Percentiles rank a stretch among this genome's conserved stretches.
phyloP scores from a whole-genome alignment of 2,888 invertebrate genomes.

The Caenorhabditis angaria region DNA sequence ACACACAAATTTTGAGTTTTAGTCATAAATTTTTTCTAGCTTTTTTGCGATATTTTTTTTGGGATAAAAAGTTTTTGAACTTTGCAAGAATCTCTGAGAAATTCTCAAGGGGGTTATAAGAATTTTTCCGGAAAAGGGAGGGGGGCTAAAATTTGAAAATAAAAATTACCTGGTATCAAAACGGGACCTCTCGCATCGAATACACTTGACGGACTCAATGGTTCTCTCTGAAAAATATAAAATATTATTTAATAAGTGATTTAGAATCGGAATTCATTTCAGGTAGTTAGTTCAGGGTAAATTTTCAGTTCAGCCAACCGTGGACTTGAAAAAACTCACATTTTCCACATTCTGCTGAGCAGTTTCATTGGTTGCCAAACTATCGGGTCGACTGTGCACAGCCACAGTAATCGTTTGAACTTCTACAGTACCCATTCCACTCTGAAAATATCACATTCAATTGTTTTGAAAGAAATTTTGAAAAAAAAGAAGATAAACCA shows the following conservation, averaged over 20 bases:
- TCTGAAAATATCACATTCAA: slow-evolving; percentile 13
- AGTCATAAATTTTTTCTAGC: too few species aligned
- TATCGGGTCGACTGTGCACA: slow-evolving; percentile 19
- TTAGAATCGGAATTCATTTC: too few species aligned
- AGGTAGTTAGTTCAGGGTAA: too few species aligned
- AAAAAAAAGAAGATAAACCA: too few species aligned
- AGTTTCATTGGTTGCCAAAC: too few species aligned
- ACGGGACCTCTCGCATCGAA: slow-evolving; percentile 40
- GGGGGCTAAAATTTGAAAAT: background rate
- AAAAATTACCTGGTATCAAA: slow-evolving; percentile 11
- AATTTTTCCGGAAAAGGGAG: background rate
- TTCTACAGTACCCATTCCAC: slow-evolving; percentile 47
- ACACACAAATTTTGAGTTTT: slow-evolving; percentile 3
- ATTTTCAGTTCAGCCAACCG: too few species aligned
- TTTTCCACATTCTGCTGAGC: background rate
- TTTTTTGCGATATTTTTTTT: background rate
- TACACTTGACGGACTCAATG: slow-evolving; percentile 37
- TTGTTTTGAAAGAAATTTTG: slow-evolving; percentile 2
- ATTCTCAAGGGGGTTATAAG: background rate
- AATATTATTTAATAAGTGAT: too few species aligned
- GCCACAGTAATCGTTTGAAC: slow-evolving; percentile 45
- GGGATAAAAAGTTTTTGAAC: slow-evolving; percentile 1
- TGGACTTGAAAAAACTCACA: too few species aligned
- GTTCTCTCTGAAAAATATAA: slow-evolving; percentile 32
- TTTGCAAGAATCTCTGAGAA: too few species aligned